Percentiles rank a stretch among this genome's conserved stretches.
Evolutionary conservation across 1,140 invertebrate species (phyloP).

Genomic region (Zaprionus lachaisei): DNA sequence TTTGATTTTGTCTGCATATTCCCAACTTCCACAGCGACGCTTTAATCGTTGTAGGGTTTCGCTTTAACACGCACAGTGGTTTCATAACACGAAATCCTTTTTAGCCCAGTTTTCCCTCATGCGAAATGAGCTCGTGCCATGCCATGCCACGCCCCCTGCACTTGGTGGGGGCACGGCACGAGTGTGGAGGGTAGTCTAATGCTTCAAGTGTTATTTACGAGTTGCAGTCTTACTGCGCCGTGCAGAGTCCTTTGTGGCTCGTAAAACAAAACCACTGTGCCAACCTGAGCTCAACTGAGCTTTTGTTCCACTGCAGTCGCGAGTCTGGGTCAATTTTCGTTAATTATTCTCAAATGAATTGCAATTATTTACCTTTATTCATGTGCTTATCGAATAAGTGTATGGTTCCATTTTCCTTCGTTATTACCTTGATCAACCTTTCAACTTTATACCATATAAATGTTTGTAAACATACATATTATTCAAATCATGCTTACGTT

Average conservation of each 20-base stretch:
- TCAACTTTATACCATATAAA: no score
- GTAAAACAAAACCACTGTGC: constrained; percentile 51
- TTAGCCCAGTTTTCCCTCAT: constrained; percentile 65
- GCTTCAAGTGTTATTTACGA: constrained; percentile 67
- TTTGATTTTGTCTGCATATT: constrained; percentile 37
- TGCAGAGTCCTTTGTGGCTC: constrained; percentile 49
- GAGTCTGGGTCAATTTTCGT: constrained; percentile 7
- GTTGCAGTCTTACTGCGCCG: constrained; percentile 7
- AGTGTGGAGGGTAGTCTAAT: constrained; percentile 41
- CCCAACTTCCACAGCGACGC: not conserved
- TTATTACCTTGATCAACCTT: not conserved
- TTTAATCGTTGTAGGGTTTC: constrained; percentile 61
- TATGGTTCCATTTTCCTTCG: not conserved
- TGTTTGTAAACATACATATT: no score
- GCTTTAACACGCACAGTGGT: constrained; percentile 47
- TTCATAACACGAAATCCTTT: constrained; percentile 4
- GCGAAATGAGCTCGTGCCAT: constrained; percentile 55
- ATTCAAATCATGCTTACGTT: not conserved
- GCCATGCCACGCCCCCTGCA: constrained; percentile 1
- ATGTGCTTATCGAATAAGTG: not conserved
- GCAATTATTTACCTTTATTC: not conserved
- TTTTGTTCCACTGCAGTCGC: constrained; percentile 18
- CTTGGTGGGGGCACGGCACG: not conserved
- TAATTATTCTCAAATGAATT: constrained; percentile 6
- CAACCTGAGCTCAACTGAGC: constrained; percentile 24